Percentiles rank a stretch among this genome's conserved stretches.
These are phyloP conservation scores for Alosa alosa DNA, from an alignment of 2,113 vertebrate species.

Conservation along the genomic window DNA sequence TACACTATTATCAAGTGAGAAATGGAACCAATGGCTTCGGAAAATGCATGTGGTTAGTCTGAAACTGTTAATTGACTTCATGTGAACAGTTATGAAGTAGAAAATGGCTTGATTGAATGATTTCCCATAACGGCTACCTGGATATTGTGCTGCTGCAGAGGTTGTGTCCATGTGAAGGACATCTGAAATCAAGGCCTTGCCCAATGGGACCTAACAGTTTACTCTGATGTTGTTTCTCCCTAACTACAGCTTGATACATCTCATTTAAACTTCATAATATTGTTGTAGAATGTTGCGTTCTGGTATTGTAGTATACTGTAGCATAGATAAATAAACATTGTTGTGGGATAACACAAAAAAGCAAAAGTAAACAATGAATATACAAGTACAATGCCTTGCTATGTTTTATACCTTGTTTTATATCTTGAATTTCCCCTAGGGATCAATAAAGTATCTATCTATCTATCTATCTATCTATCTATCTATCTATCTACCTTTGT, in stretches of 20 bases:
- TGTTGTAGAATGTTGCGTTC: not conserved
- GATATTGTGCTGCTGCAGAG: not conserved
- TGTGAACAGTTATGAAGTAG: not conserved
- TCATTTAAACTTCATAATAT: not conserved
- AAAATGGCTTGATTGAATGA: constrained; percentile 1
- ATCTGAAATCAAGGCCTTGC: not conserved
- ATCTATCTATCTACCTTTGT: not conserved
- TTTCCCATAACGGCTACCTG: not conserved
- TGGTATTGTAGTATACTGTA: not conserved
- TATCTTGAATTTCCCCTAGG: no score
- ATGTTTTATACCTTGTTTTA: not conserved
- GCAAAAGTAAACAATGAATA: not conserved
- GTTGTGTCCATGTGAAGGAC: not conserved
- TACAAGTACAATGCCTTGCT: not conserved
- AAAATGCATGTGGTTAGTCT: not conserved
- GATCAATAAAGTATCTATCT: no score
- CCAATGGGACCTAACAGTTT: not conserved
- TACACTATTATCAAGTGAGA: not conserved
- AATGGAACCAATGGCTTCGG: not conserved
- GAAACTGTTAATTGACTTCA: not conserved
- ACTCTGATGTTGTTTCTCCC: not conserved
- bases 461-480: no score
- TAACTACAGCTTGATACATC: not conserved
- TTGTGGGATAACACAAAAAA: not conserved
- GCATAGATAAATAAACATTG: not conserved